Base-by-base conservation (phyloP, 2,888 invertebrate genomes). In the Suillia variegata region DNA sequence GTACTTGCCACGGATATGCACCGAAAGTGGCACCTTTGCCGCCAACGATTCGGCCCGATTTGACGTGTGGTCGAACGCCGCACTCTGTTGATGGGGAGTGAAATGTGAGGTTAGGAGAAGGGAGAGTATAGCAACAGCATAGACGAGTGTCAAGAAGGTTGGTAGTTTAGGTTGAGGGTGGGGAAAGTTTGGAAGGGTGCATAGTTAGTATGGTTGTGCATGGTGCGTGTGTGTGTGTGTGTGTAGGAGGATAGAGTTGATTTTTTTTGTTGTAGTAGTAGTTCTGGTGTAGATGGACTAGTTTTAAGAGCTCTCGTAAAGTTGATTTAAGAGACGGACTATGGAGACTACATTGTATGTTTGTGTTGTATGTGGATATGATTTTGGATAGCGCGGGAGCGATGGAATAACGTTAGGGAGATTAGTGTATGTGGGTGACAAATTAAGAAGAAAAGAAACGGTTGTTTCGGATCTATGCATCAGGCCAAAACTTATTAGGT, bases 1-100 rank as follows among this genome's bases (percentile, higher is more conserved):
- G 84, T 1, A 94, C 95, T 76, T 96, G 95, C 96, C 96, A 96
- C 0, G 96, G 96, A 88, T 91, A 96, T 74, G 91, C 91, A 2
- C 95, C 96, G 74, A 94, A 94, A 3, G 85, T 86, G 0, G 94
- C 88, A 57, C 90, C 91, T 81, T 93, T 93, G 2, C 96, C 96
- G 54, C 95, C 95, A 2, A 96, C 96, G 66, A 96, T 94, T 67
- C 94, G 86, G 0, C 91, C 94, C 0, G 88, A 85, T 76, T 90
- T 92, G 54, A 89, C 84, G 59, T 93, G 83, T 2, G 94, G 94
- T 61, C 94, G 87, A 45, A 94, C 88, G 38, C 96, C 96, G 80
- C 96, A 96, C 75, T 92, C 96, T 95, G 85, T 83, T 31, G 80
- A 79, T 75, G 77, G 77, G 78, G 79, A 78, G 77, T 79, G 78